Percentiles rank a stretch among this genome's conserved stretches.
phyloP scores from a whole-genome alignment of 2,797 vertebrate genomes.

The Acipenser oxyrinchus region DNA sequence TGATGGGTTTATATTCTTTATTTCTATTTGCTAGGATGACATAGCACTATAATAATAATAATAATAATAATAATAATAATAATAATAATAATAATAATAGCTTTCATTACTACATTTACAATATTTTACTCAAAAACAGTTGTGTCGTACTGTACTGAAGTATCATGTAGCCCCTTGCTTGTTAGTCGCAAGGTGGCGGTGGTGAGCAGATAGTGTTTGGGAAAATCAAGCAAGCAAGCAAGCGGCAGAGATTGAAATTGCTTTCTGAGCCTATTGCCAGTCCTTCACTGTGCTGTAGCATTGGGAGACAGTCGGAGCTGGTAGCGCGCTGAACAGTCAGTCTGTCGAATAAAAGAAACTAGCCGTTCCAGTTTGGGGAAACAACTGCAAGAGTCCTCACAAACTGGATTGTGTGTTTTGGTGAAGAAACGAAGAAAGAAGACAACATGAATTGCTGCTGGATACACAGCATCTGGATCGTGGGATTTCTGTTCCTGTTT shows the following conservation, averaged over 20 bases:
- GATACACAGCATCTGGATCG: constrained; percentile 36
- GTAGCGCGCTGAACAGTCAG: constrained; percentile 3
- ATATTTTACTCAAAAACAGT: too few species aligned
- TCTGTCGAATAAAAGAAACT: not conserved
- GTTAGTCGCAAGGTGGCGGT: constrained; percentile 9
- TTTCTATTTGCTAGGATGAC: too few species aligned
- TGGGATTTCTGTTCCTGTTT: constrained; percentile 29
- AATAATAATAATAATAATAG: too few species aligned
- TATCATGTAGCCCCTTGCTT: too few species aligned
- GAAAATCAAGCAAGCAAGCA: not conserved
- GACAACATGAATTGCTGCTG: constrained; percentile 32
- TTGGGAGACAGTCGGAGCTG: constrained; percentile 19
- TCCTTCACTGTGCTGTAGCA: constrained; percentile 13
- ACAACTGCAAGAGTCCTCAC: constrained; percentile 22
- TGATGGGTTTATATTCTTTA: too few species aligned
- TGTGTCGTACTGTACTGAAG: too few species aligned
- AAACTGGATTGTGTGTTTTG: constrained; percentile 8
- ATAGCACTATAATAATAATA: too few species aligned
- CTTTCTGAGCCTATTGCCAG: constrained; percentile 5
- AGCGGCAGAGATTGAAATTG: constrained; percentile 12
- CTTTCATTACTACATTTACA: too few species aligned
- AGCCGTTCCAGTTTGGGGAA: not conserved
- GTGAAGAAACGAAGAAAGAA: not conserved
- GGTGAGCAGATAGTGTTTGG: constrained; percentile 5
- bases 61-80: too few species aligned